These are phyloP conservation scores for Cyanoderma ruficeps DNA, from an alignment of 2,113 vertebrate genomes.

Conservation along the genomic window DNA sequence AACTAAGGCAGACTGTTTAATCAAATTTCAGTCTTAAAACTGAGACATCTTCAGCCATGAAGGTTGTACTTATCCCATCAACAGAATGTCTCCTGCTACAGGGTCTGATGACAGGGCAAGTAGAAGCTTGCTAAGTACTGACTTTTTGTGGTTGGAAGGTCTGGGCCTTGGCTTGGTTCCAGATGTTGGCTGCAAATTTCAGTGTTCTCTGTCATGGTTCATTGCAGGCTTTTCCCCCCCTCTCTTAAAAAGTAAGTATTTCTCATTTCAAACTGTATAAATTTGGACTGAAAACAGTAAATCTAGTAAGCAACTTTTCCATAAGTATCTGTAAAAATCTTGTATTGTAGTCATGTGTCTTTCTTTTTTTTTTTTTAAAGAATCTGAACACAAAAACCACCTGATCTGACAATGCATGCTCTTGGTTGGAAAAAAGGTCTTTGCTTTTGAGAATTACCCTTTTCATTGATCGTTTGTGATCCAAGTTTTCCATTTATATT, in stretches of 20 bases:
- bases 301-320: not conserved
- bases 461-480: not conserved
- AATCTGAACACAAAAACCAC: not conserved
- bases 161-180: not conserved
- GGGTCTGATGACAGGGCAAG: not conserved
- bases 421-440: not conserved
- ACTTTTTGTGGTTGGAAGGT: not conserved
- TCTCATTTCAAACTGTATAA: not conserved
- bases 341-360: not conserved
- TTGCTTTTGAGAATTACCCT: not conserved
- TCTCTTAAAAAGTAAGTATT: not conserved
- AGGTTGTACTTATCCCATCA: not conserved
- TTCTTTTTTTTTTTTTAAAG: not conserved
- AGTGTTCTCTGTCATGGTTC: not conserved
- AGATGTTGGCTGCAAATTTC: not conserved
- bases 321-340: not conserved
- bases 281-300: not conserved
- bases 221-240: rapidly evolving
- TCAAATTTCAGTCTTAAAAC: not conserved
- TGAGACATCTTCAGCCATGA: not conserved
- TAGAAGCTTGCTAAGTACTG: not conserved
- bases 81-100: not conserved
- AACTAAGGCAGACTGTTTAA: not conserved
- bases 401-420: not conserved
- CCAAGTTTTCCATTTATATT: not conserved